phyloP scores from a whole-genome alignment of 2,113 vertebrate genomes.

The Ictalurus furcatus region DNA sequence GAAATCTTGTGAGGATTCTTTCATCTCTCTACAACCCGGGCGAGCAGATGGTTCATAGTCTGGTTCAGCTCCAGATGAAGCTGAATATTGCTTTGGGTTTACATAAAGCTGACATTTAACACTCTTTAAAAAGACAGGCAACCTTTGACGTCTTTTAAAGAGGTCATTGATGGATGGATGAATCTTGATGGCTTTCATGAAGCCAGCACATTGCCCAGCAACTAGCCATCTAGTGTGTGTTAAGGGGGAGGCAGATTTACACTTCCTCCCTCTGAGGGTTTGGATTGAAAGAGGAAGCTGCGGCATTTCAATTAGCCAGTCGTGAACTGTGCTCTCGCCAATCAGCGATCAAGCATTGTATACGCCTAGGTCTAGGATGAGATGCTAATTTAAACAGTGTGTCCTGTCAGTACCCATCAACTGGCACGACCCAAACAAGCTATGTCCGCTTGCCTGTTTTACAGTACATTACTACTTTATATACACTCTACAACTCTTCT shows the following conservation, averaged over 20 bases:
- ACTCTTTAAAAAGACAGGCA: background rate
- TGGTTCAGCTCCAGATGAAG: constrained; percentile 37
- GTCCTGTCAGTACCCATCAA: constrained; percentile 64
- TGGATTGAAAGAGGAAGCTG: constrained; percentile 33
- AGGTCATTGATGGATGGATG: background rate
- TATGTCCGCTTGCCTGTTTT: constrained; percentile 35
- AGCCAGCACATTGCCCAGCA: constrained; percentile 25
- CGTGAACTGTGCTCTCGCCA: constrained; percentile 36
- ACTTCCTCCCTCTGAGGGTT: constrained; percentile 17
- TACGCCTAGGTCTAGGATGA: constrained; percentile 38
- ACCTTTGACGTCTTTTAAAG: background rate
- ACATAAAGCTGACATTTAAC: constrained; percentile 8
- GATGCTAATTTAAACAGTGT: constrained; percentile 49
- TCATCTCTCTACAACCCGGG: constrained; percentile 60
- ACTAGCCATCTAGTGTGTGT: background rate
- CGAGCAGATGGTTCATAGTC: constrained; percentile 40
- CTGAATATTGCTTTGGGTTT: constrained; percentile 28
- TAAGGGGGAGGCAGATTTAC: background rate
- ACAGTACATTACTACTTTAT: constrained; percentile 34
- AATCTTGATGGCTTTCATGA: constrained; percentile 5
- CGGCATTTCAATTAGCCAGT: constrained; percentile 47
- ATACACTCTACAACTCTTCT: background rate
- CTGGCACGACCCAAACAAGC: constrained; percentile 54
- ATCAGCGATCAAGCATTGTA: constrained; percentile 27
- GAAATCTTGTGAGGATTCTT: constrained; percentile 63